Evolutionary conservation across 2,113 vertebrate genomes (phyloP).

Genomic region (Carettochelys insculpta): DNA sequence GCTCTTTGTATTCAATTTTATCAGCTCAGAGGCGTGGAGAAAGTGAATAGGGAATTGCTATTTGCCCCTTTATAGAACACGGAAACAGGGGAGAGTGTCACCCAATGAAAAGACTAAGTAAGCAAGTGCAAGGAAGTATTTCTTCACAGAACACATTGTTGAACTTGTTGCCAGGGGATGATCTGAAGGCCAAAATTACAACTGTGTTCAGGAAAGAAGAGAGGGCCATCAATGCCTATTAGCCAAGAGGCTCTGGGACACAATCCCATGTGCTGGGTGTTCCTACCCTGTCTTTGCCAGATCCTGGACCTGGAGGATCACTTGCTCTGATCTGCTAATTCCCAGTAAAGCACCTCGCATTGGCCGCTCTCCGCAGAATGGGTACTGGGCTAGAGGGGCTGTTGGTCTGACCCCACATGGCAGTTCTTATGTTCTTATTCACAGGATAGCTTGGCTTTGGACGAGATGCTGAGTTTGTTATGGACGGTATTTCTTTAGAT

Average conservation of each 20-base stretch:
- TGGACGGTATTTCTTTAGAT: accelerated
- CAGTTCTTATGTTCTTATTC: not conserved
- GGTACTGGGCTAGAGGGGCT: not conserved
- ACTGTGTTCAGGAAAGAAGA: not conserved
- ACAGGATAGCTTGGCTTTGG: not conserved
- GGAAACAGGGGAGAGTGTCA: not conserved
- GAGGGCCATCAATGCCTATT: not conserved
- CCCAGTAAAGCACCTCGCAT: not conserved
- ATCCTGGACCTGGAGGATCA: not conserved
- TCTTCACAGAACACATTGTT: not conserved
- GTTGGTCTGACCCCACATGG: not conserved
- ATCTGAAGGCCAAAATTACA: not conserved
- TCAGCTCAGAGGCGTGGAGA: not conserved
- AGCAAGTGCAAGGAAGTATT: not conserved
- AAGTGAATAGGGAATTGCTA: not conserved
- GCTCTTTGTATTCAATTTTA: accelerated
- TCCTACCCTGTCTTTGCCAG: not conserved
- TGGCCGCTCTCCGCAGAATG: not conserved
- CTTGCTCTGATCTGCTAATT: not conserved
- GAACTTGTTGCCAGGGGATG: not conserved
- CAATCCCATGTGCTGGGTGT: not conserved
- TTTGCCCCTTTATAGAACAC: not conserved
- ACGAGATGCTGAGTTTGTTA: not conserved
- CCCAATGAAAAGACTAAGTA: not conserved
- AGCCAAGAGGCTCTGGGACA: not conserved